Base-by-base conservation (phyloP, 1,140 invertebrate species). In the Dolichoris vasculosae region DNA sequence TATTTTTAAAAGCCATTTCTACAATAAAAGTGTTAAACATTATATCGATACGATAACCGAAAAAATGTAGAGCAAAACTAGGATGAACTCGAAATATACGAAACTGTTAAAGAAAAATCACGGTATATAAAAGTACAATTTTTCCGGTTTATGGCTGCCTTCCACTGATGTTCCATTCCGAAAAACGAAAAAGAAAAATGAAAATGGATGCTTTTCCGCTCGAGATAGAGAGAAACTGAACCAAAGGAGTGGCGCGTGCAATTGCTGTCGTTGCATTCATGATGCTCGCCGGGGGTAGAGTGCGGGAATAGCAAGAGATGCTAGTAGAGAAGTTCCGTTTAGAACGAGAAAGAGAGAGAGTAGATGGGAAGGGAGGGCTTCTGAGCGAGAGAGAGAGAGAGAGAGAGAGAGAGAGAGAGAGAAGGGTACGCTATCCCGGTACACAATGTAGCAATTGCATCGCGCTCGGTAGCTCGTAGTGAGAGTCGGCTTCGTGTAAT, bases 361-460 rank as follows among this genome's bases (percentile, higher is more conserved):
- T 15, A 71, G 67, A 71, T 38, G 30, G 17, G 43, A 0, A 4
- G 43, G 4, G 23, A 75, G n/a, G 23, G n/a, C n/a, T n/a, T n/a
- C n/a, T n/a, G n/a, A 69, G 67, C 3, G 30, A 69, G 67, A 35
- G 67, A 35, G 67, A 69, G 32, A 69, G 67, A 35, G 59, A 64
- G 59, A 64, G 59, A n/a, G n/a, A 26, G 59, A 43, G 69, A 20
- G 15, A 20, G 69, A 2, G 38, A 40, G 17, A 48, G 76, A 26
- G 55, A 48, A 87, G 88, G 89, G 84, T 85, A 84, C 85, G 87
- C 87, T 89, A 87, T 82, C 82, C 88, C 86, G 86, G 80, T 84
- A 89, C 89, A 88, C 89, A 91, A 91, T 91, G 90, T 90, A 77
- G 89, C 89, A 90, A 92, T 91, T 89, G 88, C 89, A 90, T 87